A percentile compares a stretch with the other conserved stretches of the same genome.
Conservation (phyloP, 2,113 vertebrate species). For the Bothrops jararaca region DNA sequence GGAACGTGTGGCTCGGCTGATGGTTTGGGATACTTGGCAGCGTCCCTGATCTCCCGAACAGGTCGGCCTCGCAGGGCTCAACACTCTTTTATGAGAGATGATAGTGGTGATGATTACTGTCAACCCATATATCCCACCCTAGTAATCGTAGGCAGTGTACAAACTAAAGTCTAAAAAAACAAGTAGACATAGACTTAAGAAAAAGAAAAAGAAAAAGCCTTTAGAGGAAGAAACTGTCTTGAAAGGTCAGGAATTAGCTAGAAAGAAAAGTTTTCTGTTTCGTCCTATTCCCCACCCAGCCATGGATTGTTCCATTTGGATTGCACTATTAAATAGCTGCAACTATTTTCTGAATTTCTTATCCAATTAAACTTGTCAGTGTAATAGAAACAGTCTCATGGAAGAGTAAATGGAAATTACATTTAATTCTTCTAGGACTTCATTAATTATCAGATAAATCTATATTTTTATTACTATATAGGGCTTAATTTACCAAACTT, state of each 20-base stretch:
- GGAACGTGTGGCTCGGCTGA: too few species aligned
- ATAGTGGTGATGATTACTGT: not conserved
- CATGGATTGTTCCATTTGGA: not conserved
- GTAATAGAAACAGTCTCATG: conserved; percentile 35
- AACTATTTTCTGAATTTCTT: conserved; percentile 20
- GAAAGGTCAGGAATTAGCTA: not conserved
- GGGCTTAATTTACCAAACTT: conserved; percentile 45
- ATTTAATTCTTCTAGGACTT: conserved; percentile 46
- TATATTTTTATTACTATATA: conserved; percentile 49
- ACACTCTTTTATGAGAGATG: not conserved
- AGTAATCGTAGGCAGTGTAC: not conserved
- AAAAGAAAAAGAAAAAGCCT: not conserved
- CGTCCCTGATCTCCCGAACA: too few species aligned
- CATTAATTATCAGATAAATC: conserved; percentile 54
- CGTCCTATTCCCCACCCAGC: not conserved
- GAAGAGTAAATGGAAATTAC: conserved; percentile 29
- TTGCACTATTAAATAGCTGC: not conserved
- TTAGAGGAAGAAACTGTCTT: not conserved
- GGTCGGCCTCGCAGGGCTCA: too few species aligned
- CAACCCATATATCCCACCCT: not conserved
- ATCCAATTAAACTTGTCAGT: conserved; percentile 24
- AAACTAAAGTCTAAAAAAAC: not conserved
- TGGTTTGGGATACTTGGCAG: too few species aligned
- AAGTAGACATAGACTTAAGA: not conserved
- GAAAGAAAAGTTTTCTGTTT: not conserved